Evolutionary conservation across 2,797 vertebrate species (phyloP).

Genomic region (Zenarchopterus dispar): DNA sequence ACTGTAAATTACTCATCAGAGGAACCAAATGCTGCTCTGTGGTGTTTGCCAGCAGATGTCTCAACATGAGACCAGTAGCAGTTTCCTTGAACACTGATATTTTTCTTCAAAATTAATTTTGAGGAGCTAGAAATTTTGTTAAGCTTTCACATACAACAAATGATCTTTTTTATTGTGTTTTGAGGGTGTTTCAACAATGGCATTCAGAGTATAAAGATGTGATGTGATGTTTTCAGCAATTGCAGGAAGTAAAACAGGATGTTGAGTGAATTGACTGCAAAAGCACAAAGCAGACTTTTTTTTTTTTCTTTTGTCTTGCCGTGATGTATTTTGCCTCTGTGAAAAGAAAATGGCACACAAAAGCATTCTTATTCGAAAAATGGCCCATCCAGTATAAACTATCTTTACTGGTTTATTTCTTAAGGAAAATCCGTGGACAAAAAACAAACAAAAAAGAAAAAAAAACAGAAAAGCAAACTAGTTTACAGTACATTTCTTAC

Average conservation of each 20-base stretch:
- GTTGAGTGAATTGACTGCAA: constrained; percentile 61
- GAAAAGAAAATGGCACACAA: not conserved
- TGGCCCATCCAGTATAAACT: too few relatives aligned
- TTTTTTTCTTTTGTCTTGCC: constrained; percentile 36
- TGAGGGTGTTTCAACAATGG: constrained; percentile 34
- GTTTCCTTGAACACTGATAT: not conserved
- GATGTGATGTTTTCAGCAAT: constrained; percentile 67
- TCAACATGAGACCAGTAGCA: not conserved
- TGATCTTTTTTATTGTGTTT: constrained; percentile 36
- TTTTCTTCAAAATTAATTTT: too few relatives aligned
- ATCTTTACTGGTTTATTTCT: not conserved
- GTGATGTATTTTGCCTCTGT: constrained; percentile 3
- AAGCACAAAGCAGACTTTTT: constrained; percentile 49
- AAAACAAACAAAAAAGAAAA: not conserved
- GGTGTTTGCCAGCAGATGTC: too few relatives aligned
- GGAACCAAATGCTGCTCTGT: too few relatives aligned
- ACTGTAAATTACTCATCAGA: too few relatives aligned
- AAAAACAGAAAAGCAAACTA: not conserved
- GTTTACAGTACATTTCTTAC: constrained; percentile 15
- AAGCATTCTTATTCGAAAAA: not conserved
- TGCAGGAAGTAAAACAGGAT: constrained; percentile 85
- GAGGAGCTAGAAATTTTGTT: too few relatives aligned
- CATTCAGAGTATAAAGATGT: constrained; percentile 51
- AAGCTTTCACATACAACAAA: constrained; percentile 4
- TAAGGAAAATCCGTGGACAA: not conserved